A percentile compares a stretch with the other conserved stretches of the same genome.
These are phyloP conservation scores for Gambelia wislizenii DNA, from an alignment of 2,797 vertebrate genomes.

Conservation along the genomic window DNA sequence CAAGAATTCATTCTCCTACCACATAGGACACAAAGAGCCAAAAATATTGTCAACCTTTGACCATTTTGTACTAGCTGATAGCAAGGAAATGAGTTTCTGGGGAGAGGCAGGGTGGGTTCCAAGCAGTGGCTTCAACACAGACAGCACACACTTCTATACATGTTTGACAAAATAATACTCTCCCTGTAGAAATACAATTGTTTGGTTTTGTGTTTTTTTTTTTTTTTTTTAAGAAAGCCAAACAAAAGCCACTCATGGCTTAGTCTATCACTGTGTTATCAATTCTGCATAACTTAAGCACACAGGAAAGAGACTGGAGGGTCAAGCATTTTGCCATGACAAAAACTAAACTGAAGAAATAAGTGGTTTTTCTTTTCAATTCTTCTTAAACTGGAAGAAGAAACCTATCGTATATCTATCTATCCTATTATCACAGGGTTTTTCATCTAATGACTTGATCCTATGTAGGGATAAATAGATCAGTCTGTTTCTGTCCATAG, in stretches of 20 bases:
- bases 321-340: background rate
- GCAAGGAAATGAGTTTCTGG: constrained; percentile 44
- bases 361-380: background rate
- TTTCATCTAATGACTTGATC: background rate
- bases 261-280: constrained; percentile 18
- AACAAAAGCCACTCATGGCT: background rate
- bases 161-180: constrained; percentile 1
- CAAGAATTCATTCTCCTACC: constrained; percentile 42
- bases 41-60: background rate
- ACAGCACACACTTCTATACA: constrained; percentile 6
- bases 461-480: too few relatives aligned
- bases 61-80: constrained; percentile 28
- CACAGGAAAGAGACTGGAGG: background rate
- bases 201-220: background rate
- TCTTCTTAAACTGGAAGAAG: background rate
- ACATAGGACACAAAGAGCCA: background rate
- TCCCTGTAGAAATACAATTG: background rate
- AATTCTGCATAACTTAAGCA: background rate
- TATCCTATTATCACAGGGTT: background rate
- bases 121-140: background rate
- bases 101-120: background rate
- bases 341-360: background rate
- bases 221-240: background rate
- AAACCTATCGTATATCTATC: background rate
- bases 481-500: too few relatives aligned